Base-by-base conservation (phyloP, 2,113 vertebrate genomes). In the Podilymbus podiceps region DNA sequence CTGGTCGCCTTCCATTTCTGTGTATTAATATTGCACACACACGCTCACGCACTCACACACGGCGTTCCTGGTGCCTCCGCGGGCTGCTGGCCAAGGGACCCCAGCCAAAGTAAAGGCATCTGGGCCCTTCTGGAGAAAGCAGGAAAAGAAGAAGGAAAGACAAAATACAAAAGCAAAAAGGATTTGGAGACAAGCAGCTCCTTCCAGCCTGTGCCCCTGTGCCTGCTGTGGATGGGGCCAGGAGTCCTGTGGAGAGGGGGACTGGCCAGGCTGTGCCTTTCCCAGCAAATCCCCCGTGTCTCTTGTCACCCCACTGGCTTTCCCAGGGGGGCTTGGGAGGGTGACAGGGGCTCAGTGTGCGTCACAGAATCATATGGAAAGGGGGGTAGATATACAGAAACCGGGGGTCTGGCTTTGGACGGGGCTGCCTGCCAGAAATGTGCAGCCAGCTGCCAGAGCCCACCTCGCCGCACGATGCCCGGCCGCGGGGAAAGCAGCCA, bases 51-150 rank as follows among this genome's bases (percentile, higher is more conserved):
- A 89, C 94, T 95, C 95, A 68, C 90, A 94, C 96, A 82, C 62
- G 2, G 75, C 8, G 60, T 76, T 93, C 24, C 91, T 94, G 95
- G 88, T 96, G 95, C 96, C 96, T 97, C 90, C 2, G 6, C 0
- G 67, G 87, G 95, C 91, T 89, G 85, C 90, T 12, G 73, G 97
- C 97, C 97, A 97, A 93, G 95, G 85, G 85, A 97, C 62, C 59
- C 58, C 38, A 84, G 96, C 97, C 97, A 98, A 97, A 96, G 86
- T 64, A 91, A 95, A 97, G 94, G 96, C 97, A 97, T 97, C 93
- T 97, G 96, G 96, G 92, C 92, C 88, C 67, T 97, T 85, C 94
- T 93, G 94, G 66, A 96, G 94, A 85, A 71, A 53, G 72, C 78
- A 95, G 87, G 59, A 62, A 92, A 69, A 89, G 80, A 40, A 93